Evolutionary conservation across 2,888 invertebrate genomes (phyloP).

Genomic region (Rhingia rostrata): DNA sequence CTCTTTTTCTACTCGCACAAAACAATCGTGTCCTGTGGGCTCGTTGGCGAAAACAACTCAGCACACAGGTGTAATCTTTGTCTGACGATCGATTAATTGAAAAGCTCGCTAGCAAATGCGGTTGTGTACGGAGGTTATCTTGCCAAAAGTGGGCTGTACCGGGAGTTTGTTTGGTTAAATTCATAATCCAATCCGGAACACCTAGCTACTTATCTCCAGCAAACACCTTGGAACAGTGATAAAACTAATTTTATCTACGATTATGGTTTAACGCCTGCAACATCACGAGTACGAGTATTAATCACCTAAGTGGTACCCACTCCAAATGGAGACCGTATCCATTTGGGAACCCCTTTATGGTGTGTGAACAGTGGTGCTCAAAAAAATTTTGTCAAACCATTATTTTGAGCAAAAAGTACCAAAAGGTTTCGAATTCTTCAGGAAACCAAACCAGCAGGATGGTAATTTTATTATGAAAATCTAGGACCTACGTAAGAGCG

Average conservation of each 20-base stretch:
- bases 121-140: background rate
- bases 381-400: background rate
- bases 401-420: too few species aligned
- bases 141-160: background rate
- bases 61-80: conserved; percentile 66
- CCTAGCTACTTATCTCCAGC: conserved; percentile 27
- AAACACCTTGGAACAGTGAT: conserved; percentile 33
- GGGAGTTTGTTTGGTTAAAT: background rate
- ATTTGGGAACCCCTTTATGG: background rate
- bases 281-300: conserved; percentile 40
- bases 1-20: conserved; percentile 39
- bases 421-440: too few species aligned
- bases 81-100: conserved; percentile 70
- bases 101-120: conserved; percentile 39
- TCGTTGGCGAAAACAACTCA: conserved; percentile 41
- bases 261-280: conserved; percentile 56
- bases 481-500: too few species aligned
- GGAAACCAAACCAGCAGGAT: too few species aligned
- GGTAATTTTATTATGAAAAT: too few species aligned
- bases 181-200: conserved; percentile 33
- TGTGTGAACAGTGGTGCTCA: background rate
- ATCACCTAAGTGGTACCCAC: conserved; percentile 28
- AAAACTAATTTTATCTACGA: conserved; percentile 53
- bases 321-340: background rate
- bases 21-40: conserved; percentile 69